A percentile compares a stretch with the other conserved stretches of the same genome.
phyloP scores from a whole-genome alignment of 2,888 invertebrate species.

The Cenopis cana region DNA sequence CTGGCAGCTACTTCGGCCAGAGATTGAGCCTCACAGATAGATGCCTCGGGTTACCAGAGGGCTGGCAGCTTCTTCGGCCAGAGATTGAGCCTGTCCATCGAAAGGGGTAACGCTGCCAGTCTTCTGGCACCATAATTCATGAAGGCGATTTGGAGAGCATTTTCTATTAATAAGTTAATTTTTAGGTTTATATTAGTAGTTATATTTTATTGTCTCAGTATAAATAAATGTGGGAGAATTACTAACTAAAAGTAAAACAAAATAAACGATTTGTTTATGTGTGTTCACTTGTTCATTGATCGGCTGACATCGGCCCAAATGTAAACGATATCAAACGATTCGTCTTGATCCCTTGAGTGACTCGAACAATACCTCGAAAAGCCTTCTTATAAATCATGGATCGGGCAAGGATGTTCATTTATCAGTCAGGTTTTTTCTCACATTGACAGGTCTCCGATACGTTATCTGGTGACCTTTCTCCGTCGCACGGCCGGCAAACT shows the following conservation, averaged over 20 bases:
- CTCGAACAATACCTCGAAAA: constrained; percentile 42
- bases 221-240: too few relatives aligned
- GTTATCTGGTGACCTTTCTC: constrained; percentile 41
- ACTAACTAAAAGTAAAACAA: not conserved
- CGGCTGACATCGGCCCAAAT: constrained; percentile 16
- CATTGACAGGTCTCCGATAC: constrained; percentile 40
- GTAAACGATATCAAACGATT: constrained; percentile 42
- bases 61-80: too few relatives aligned
- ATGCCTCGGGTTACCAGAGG: too few relatives aligned
- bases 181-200: too few relatives aligned
- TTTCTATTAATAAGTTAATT: too few relatives aligned
- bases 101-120: too few relatives aligned
- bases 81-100: too few relatives aligned
- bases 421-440: constrained; percentile 43
- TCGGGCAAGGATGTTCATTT: constrained; percentile 41
- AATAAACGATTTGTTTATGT: constrained; percentile 4
- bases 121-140: too few relatives aligned
- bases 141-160: too few relatives aligned
- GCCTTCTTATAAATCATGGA: constrained; percentile 42
- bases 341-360: constrained; percentile 43
- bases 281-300: constrained; percentile 29
- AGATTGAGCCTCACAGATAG: too few relatives aligned
- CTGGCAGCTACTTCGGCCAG: too few relatives aligned
- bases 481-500: constrained; percentile 20
- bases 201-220: too few relatives aligned